phyloP scores from a whole-genome alignment of 2,888 invertebrate genomes.

The Macrosoma leucophasiata region DNA sequence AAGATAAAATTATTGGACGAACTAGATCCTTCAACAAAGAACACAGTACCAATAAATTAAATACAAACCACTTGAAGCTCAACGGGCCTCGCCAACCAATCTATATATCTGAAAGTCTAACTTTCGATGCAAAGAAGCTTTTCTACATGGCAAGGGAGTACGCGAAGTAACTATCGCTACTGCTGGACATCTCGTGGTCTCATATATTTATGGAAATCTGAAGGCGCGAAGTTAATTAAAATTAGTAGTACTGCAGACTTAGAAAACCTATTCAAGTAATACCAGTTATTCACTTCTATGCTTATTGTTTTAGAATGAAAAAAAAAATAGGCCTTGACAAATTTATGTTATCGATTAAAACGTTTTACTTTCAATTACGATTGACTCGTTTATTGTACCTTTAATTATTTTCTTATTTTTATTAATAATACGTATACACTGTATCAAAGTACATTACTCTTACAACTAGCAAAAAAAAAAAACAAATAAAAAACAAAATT shows the following conservation, averaged over 20 bases:
- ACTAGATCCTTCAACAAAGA: conserved; percentile 6
- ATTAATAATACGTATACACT: too few species aligned
- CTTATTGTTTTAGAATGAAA: too few species aligned
- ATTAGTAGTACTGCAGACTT: conserved; percentile 1
- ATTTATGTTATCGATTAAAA: too few species aligned
- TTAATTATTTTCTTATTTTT: too few species aligned
- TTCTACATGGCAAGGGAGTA: conserved; percentile 5
- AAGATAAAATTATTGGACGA: conserved; percentile 8
- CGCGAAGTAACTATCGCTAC: conserved; percentile 8
- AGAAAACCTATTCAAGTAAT: conserved; percentile 1
- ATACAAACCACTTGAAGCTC: conserved; percentile 5
- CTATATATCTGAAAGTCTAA: conserved; percentile 9
- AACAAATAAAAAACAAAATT: too few species aligned
- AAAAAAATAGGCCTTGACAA: too few species aligned
- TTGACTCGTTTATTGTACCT: too few species aligned
- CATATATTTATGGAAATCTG: conserved; percentile 11
- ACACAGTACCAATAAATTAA: conserved; percentile 5
- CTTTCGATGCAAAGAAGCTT: conserved; percentile 7
- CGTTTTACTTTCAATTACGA: too few species aligned
- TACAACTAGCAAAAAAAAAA: too few species aligned
- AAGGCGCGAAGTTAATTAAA: conserved; percentile 7
- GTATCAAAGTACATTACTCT: too few species aligned
- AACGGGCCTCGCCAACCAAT: conserved; percentile 6
- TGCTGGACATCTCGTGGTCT: conserved; percentile 12
- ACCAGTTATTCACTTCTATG: too few species aligned